Evolutionary conservation across 2,888 invertebrate species (phyloP).

Genomic region (Sinotaia quadrata): DNA sequence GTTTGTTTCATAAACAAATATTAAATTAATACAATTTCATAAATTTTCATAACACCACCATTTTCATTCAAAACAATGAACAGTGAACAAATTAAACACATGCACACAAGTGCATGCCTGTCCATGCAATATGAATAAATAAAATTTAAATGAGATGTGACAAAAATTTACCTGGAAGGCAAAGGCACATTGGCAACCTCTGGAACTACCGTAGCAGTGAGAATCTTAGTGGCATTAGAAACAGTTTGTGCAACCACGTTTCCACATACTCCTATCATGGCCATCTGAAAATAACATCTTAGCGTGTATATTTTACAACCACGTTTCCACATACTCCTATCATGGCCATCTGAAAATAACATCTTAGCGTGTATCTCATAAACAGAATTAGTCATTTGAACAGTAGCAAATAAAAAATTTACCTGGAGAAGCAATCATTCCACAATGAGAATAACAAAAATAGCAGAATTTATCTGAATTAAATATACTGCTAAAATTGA

Average conservation of each 20-base stretch:
- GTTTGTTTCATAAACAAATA: no score
- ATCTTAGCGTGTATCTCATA: no score
- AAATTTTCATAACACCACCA: no score
- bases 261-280: slow-evolving; percentile 68
- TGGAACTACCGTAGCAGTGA: slow-evolving; percentile 71
- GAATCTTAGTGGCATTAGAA: slow-evolving; percentile 70
- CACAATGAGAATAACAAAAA: neutral
- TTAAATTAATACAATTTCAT: no score
- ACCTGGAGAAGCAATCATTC: neutral
- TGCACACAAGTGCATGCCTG: no score
- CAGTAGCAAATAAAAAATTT: no score
- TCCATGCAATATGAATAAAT: no score
- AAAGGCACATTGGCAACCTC: slow-evolving; percentile 69
- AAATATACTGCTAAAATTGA: neutral
- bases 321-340: slow-evolving; percentile 69
- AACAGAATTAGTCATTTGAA: no score
- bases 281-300: slow-evolving; percentile 55
- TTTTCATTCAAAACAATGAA: no score
- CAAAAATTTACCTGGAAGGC: slow-evolving; percentile 71
- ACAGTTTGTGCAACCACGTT: slow-evolving; percentile 69
- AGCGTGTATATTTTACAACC: slow-evolving; percentile 66
- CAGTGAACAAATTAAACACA: no score
- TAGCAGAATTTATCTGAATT: neutral
- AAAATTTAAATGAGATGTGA: no score
- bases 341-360: slow-evolving; percentile 60